Evolutionary conservation across 2,888 invertebrate species (phyloP), one percentile per base, ranked within the genome.

Genomic region (Nematopogon swammerdamellus): DNA sequence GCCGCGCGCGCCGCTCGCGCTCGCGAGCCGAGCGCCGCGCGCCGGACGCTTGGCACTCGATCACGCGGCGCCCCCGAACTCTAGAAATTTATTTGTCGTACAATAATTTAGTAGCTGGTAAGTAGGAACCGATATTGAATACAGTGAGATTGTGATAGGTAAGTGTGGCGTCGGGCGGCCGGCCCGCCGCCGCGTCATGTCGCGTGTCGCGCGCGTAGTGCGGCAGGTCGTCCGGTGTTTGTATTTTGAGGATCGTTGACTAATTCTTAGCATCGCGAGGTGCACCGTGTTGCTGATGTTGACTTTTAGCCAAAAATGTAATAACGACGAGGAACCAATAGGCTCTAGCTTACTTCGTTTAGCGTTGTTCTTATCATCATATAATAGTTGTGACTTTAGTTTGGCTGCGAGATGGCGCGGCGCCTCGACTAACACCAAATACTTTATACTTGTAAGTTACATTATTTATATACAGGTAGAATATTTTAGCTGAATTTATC

Each of bases 241-340:
- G 8, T 46, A 46, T 56, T 60, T 59, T 63, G 67, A 66, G 65
- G 67, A 71, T 73, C 72, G 73, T 76, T 77, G 69, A 74, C 70
- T 76, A 70, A 73, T 75, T 73, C 72, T 73, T 73, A 74, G 72
- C 74, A 72, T 72, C 69, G 72, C 76, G 70, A 75, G 76, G 77
- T 75, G 75, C 67, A 76, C 70, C 68, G 65, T 60, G 68, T 70
- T 74, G 77, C 76, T 76, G 76, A n/a, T 74, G 75, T 79, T 79
- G 72, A 77, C 73, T 74, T 77, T 75, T 74, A 77, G 77, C 76
- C 76, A 75, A 77, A 76, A 76, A 73, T 73, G 73, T 76, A 75
- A 6, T 30, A 45, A 46, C 67, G 72, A 77, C 65, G 75, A 79
- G 71, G 77, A 79, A 77, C 79, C 77, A 77, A 79, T 77, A 70